A percentile compares a stretch with the other conserved stretches of the same genome.
phyloP scores from a whole-genome alignment of 2,888 invertebrate species.

The Hedya salicella region DNA sequence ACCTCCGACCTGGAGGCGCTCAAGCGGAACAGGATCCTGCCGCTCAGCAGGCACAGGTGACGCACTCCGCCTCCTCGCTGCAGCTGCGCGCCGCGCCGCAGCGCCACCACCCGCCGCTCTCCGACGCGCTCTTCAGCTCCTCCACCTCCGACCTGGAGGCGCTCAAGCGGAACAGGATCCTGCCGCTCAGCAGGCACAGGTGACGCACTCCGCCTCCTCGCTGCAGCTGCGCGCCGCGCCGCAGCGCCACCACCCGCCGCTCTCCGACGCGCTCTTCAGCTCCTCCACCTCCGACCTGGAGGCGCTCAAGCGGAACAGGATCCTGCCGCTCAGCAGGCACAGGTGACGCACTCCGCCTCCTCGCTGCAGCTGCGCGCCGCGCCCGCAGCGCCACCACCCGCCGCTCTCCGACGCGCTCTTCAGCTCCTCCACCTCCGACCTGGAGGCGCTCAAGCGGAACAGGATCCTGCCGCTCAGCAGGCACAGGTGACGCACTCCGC shows the following conservation, averaged over 20 bases:
- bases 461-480: slow-evolving; percentile 21
- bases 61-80: too few relatives aligned
- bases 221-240: slow-evolving; percentile 6
- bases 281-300: slow-evolving; percentile 73
- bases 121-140: too few relatives aligned
- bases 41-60: neutral
- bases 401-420: too few relatives aligned
- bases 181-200: slow-evolving; percentile 23
- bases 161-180: slow-evolving; percentile 1
- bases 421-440: neutral
- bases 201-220: neutral
- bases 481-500: neutral
- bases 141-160: neutral
- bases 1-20: slow-evolving; percentile 73
- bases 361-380: too few relatives aligned
- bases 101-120: too few relatives aligned
- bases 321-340: neutral
- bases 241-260: slow-evolving; percentile 11
- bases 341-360: neutral
- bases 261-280: slow-evolving; percentile 56
- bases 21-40: too few relatives aligned
- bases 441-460: neutral
- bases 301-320: too few relatives aligned
- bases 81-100: too few relatives aligned
- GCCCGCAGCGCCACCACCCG: too few relatives aligned